These are phyloP conservation scores for Bufo gargarizans DNA, from an alignment of 2,113 vertebrate species.

Conservation along the genomic window DNA sequence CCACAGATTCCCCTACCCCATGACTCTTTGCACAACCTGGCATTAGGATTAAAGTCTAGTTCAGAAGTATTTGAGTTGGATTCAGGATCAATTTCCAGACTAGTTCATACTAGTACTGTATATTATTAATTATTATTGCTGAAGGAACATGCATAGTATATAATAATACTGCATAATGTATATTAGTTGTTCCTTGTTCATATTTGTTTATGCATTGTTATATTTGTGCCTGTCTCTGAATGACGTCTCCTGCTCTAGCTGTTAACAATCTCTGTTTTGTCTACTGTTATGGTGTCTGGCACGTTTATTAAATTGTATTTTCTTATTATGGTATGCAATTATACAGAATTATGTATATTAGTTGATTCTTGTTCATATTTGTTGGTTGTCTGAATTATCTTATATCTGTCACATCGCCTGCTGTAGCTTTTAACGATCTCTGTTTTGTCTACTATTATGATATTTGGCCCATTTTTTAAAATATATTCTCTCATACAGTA, in stretches of 20 bases:
- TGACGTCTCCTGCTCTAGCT: background rate
- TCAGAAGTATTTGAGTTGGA: background rate
- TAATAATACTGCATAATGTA: too few species aligned
- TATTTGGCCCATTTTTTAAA: background rate
- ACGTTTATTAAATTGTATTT: background rate
- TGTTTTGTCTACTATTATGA: background rate
- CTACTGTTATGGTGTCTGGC: background rate
- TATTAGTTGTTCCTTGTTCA: background rate
- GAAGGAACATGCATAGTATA: too few species aligned
- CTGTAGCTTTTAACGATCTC: background rate
- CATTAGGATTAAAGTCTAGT: background rate
- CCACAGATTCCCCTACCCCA: background rate
- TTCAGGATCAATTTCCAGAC: too few species aligned
- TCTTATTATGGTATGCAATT: too few species aligned
- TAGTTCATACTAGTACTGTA: too few species aligned
- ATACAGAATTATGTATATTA: too few species aligned
- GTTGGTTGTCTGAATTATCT: background rate
- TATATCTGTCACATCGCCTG: background rate
- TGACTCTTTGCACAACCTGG: background rate
- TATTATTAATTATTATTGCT: too few species aligned
- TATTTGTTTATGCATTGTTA: background rate
- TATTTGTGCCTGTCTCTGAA: background rate
- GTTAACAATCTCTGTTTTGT: background rate
- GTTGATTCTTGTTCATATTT: background rate
- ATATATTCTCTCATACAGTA: background rate